Evolutionary conservation across 2,113 vertebrate genomes (phyloP), one percentile per base, ranked within the genome.

Genomic region (Aegotheles bennettii): DNA sequence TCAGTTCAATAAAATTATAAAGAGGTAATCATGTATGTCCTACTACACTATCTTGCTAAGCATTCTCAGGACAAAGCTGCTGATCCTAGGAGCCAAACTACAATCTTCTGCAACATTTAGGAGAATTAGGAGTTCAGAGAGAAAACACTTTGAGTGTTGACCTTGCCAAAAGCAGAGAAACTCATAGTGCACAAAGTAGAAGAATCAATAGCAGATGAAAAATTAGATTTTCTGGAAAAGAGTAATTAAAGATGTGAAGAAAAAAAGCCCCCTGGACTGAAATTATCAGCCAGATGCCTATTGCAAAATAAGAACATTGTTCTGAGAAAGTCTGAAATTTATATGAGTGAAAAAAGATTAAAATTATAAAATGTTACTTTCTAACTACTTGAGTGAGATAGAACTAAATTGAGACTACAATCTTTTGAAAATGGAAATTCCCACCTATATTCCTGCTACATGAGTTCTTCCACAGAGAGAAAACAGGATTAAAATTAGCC

Each of bases 81-180:
- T 86, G 86, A 95, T 95, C 60, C 57, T 86, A 33, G 74, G 35
- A 82, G 64, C 35, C 76, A 89, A 96, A 89, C 36, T 89, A 88
- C 35, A 60, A 84, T 51, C 56, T 77, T 83, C 91, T 84, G 53
- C 47, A 93, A 83, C 23, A 18, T 84, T 90, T 83, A 79, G 93
- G 77, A 71, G 57, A 96, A 81, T 56, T 87, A 90, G 50, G 36
- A 87, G 42, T 96, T 97, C 86, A 96, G 53, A 95, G 54, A 91
- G 57, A 74, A 96, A 84, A 78, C 13, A 75, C 43, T 93, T 75
- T 88, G 54, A 47, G 56, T 51, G 31, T 68, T 89, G 84, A 95
- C 83, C 93, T 95, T 95, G 67, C 80, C 74, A 95, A 95, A 93
- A 94, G 56, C 33, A 74, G 51, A 60, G 53, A 89, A 87, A 71